Conservation (phyloP, 2,888 invertebrate species). For the Malthinus flaveolus region DNA sequence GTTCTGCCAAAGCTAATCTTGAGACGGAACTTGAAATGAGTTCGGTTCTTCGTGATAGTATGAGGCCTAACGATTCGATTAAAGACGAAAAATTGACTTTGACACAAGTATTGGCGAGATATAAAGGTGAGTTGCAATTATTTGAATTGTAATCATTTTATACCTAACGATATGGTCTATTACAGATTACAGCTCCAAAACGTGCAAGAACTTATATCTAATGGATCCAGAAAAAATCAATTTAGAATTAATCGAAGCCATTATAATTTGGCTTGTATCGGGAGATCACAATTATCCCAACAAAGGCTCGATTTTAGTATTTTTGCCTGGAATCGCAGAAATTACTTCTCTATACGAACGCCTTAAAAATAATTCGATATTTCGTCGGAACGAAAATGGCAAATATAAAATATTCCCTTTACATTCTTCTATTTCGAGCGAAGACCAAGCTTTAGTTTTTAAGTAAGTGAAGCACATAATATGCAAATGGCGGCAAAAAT, state of each 20-base stretch:
- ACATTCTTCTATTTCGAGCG: conserved; percentile 82
- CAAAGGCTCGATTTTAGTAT: conserved; percentile 77
- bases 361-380: conserved; percentile 65
- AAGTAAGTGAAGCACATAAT: conserved; percentile 46
- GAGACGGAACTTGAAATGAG: conserved; percentile 68
- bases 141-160: too few species aligned
- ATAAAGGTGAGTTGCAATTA: conserved; percentile 54
- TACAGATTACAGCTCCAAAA: conserved; percentile 61
- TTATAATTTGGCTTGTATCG: conserved; percentile 69
- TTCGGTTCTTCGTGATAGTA: conserved; percentile 61
- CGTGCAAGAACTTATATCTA: conserved; percentile 74
- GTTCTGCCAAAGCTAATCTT: conserved; percentile 65
- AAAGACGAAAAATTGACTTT: conserved; percentile 74
- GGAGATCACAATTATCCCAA: conserved; percentile 70
- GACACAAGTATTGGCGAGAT: conserved; percentile 68
- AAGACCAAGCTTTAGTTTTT: conserved; percentile 79
- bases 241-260: conserved; percentile 73
- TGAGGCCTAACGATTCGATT: conserved; percentile 62
- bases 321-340: conserved; percentile 79
- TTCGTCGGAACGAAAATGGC: conserved; percentile 55
- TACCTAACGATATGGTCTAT: too few species aligned
- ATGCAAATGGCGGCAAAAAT: not conserved
- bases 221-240: conserved; percentile 80
- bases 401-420: conserved; percentile 78
- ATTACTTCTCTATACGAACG: conserved; percentile 73